A percentile compares a stretch with the other conserved stretches of the same genome.
Evolutionary conservation across 2,888 invertebrate species (phyloP).

Genomic region (Sisyra terminalis): DNA sequence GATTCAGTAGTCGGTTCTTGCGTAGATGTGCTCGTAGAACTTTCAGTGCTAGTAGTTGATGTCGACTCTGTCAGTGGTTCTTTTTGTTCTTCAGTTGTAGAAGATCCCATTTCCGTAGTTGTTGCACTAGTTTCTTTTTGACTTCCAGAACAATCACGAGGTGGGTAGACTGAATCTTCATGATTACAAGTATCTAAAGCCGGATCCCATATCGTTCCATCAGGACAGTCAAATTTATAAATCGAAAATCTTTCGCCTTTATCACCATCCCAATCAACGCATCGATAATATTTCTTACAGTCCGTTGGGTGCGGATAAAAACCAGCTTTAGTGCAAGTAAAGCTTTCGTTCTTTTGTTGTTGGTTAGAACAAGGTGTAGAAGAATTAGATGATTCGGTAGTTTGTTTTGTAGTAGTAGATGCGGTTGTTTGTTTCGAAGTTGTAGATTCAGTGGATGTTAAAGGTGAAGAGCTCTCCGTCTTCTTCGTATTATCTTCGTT

Average conservation of each 20-base stretch:
- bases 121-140: conserved; percentile 12
- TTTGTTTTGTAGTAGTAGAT: not conserved
- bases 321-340: conserved; percentile 18
- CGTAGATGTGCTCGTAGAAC: conserved; percentile 13
- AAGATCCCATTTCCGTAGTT: not conserved
- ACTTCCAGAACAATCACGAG: conserved; percentile 6
- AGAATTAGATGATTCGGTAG: conserved; percentile 9
- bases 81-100: conserved; percentile 1
- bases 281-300: conserved; percentile 22
- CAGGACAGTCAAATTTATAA: conserved; percentile 31
- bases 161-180: conserved; percentile 37
- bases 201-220: conserved; percentile 52
- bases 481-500: not conserved
- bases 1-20: conserved; percentile 10
- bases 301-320: conserved; percentile 20
- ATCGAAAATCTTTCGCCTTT: conserved; percentile 13
- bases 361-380: conserved; percentile 4
- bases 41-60: conserved; percentile 16
- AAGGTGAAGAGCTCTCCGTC: not conserved
- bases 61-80: conserved; percentile 12
- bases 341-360: conserved; percentile 11
- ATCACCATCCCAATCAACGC: conserved; percentile 16
- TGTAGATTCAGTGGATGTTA: conserved; percentile 11
- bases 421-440: conserved; percentile 5
- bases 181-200: conserved; percentile 45